Evolutionary conservation across 2,797 vertebrate genomes (phyloP), one percentile per base, ranked within the genome.

Genomic region (Adrianichthys oophorus): DNA sequence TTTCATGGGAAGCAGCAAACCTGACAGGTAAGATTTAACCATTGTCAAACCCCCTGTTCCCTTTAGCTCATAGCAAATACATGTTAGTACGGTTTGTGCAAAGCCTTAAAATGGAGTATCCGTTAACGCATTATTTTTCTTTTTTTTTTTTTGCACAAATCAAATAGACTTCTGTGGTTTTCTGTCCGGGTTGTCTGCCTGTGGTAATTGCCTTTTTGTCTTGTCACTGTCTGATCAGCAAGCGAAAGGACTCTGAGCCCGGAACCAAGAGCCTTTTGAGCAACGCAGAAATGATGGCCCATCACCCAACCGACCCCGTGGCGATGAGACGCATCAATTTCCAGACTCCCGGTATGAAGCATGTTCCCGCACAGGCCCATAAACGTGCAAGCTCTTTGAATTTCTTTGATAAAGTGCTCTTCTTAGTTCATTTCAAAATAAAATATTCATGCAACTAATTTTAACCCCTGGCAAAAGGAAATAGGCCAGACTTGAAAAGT

Each of bases 321-420:
- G 96, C 98, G 82, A 97, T 99, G 96, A 93, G 97, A 17, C 92
- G 96, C 72, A 98, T 99, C 78, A 98, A 98, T 90, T 98, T 98
- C 92, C 97, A 98, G 92, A 99, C 97, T 0, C 97, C 96, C 68
- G 97, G 97, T 96, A 91, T 21, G 85, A 52, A 65, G 41, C 74
- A 1, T 6, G 17, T 16, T 19, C 59, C 56, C 53, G 56, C 62
- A 47, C 68, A 15, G 24, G 48, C 67, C 50, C 72, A 47, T 14
- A 47, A 19, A 4, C 15, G 16, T 8, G 4, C 56, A 68, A 61
- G 51, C 50, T 32, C 56, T 66, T 47, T 44, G 8, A 41, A 59
- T 76, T 74, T 73, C 60, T 67, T 72, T 66, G 59, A 66, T 65
- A 65, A 74, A 79, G 54, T 50, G 44, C 41, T 52, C 67, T 75